phyloP scores from a whole-genome alignment of 2,113 vertebrate genomes.

The Etheostoma cragini region DNA sequence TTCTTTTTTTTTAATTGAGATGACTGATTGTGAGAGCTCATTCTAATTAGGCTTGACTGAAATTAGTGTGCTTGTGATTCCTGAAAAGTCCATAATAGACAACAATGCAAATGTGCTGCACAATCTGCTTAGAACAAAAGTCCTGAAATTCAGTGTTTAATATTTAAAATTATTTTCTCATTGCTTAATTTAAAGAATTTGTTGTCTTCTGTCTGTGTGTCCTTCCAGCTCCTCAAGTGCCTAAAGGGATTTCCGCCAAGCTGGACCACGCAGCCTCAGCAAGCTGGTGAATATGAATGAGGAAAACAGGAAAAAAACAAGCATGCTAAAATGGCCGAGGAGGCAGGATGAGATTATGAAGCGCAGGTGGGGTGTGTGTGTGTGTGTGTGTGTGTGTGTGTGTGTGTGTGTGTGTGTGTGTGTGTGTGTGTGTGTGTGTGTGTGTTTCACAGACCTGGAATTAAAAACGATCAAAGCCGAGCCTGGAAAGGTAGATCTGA shows the following conservation, averaged over 20 bases:
- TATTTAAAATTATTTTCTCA: background rate
- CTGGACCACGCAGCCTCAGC: conserved; percentile 56
- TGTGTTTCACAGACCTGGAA: conserved; percentile 62
- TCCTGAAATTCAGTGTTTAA: background rate
- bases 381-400: conserved; percentile 17
- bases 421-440: conserved; percentile 23
- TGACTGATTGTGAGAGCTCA: background rate
- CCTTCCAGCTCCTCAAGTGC: conserved; percentile 49
- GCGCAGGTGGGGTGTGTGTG: conserved; percentile 4
- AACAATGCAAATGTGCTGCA: background rate
- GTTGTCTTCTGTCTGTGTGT: conserved; percentile 11
- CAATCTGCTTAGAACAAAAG: background rate
- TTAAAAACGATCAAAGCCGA: conserved; percentile 83
- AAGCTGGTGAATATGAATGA: conserved; percentile 79
- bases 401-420: conserved; percentile 39
- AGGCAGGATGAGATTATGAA: conserved; percentile 55
- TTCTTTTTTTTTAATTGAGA: background rate
- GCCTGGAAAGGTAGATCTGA: conserved; percentile 79
- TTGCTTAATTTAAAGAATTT: conserved; percentile 1
- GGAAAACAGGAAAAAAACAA: conserved; percentile 55
- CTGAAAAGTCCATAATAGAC: background rate
- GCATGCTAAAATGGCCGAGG: conserved; percentile 59
- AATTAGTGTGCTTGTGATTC: background rate
- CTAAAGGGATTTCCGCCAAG: conserved; percentile 74
- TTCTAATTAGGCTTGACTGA: background rate